Evolutionary conservation across 2,888 invertebrate species (phyloP).

Genomic region (Sinhomidia bicolor): DNA sequence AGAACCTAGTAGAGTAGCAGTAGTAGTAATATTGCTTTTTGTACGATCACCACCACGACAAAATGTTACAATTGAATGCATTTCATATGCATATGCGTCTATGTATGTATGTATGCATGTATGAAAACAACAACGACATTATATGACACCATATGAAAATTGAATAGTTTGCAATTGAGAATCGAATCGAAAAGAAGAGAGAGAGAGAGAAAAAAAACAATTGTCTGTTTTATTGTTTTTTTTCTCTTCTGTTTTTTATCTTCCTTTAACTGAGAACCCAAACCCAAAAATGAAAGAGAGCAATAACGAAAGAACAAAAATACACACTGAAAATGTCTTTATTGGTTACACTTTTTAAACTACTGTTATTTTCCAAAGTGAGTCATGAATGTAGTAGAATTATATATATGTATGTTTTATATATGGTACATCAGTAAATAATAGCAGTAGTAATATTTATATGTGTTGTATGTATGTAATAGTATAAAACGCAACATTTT

Average conservation of each 20-base stretch:
- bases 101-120: neutral
- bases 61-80: slow-evolving; percentile 29
- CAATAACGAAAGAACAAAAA: neutral
- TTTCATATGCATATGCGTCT: neutral
- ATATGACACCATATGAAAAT: slow-evolving; percentile 48
- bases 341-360: neutral
- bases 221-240: slow-evolving; percentile 30
- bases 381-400: neutral
- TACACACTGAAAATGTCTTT: slow-evolving; percentile 9
- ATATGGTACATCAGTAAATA: neutral
- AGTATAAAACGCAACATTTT: neutral
- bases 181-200: slow-evolving; percentile 26
- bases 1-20: too few relatives aligned
- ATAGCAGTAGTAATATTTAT: neutral
- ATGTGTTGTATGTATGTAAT: neutral
- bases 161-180: slow-evolving; percentile 3
- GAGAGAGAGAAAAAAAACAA: too few relatives aligned
- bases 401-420: neutral
- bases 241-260: slow-evolving; percentile 1
- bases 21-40: slow-evolving; percentile 30
- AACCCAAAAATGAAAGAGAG: neutral
- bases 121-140: slow-evolving; percentile 10
- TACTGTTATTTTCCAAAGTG: neutral
- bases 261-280: neutral
- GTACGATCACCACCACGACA: neutral